Conservation (phyloP, 1,140 invertebrate genomes). For the Ceratitis capitata region DNA sequence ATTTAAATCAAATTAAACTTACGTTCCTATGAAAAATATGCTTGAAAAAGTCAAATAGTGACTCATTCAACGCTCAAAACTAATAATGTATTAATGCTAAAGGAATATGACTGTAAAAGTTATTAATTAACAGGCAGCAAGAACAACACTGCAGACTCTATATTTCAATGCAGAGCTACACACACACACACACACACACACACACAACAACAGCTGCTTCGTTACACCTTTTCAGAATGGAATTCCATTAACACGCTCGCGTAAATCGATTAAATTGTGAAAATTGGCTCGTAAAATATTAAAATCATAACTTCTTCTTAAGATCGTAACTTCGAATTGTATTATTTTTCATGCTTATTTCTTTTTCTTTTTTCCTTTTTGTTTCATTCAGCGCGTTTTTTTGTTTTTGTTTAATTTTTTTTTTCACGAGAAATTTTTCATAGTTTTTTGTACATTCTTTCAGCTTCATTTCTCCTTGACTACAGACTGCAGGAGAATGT, state of each 20-base stretch:
- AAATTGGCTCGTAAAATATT: slow-evolving; percentile 36
- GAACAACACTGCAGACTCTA: neutral
- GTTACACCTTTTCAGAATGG: neutral
- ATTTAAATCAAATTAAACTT: no score
- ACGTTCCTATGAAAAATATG: no score
- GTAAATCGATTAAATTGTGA: slow-evolving; percentile 33
- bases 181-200: no score
- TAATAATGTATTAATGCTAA: slow-evolving; percentile 2
- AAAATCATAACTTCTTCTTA: slow-evolving; percentile 32
- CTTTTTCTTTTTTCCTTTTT: neutral
- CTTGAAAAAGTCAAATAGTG: no score
- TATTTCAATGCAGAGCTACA: no score
- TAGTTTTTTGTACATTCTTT: slow-evolving; percentile 15
- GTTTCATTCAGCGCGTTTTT: no score
- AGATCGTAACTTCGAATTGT: no score
- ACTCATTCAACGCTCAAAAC: neutral
- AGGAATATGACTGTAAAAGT: slow-evolving; percentile 5
- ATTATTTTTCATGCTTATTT: neutral
- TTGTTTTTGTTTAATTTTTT: neutral
- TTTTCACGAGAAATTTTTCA: slow-evolving; percentile 1
- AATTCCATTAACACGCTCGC: slow-evolving; percentile 29
- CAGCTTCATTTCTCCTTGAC: slow-evolving; percentile 1
- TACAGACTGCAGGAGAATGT: neutral
- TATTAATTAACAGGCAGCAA: slow-evolving; percentile 20
- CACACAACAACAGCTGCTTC: neutral